Percentiles rank a stretch among this genome's conserved stretches.
Conservation (phyloP, 2,888 invertebrate species). For the Mythimna lalbum region DNA sequence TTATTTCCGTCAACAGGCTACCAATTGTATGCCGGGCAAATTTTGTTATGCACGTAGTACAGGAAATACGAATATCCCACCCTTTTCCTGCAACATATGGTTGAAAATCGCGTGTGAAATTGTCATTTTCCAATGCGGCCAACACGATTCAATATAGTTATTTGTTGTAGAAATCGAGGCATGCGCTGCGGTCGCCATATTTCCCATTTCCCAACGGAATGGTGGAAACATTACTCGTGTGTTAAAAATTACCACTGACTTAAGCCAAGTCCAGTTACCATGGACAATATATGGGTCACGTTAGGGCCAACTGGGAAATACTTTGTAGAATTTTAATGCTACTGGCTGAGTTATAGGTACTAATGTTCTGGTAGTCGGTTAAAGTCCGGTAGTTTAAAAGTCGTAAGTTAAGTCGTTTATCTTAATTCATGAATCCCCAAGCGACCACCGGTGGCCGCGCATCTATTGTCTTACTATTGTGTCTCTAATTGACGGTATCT, state of each 20-base stretch:
- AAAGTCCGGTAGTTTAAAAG: constrained; percentile 24
- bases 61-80: constrained; percentile 41
- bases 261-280: constrained; percentile 25
- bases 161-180: constrained; percentile 70
- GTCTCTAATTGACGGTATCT: no score
- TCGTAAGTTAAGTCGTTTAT: constrained; percentile 27
- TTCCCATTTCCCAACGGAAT: constrained; percentile 70
- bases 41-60: constrained; percentile 56
- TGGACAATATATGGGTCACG: constrained; percentile 43
- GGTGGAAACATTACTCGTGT: constrained; percentile 61
- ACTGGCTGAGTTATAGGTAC: constrained; percentile 32
- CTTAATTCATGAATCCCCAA: no score
- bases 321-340: constrained; percentile 48
- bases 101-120: constrained; percentile 46
- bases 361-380: constrained; percentile 20
- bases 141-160: constrained; percentile 67
- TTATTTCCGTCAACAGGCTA: constrained; percentile 73
- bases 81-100: constrained; percentile 38
- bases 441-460: no score
- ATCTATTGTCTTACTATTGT: no score
- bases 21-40: constrained; percentile 63
- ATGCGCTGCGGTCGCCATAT: constrained; percentile 70
- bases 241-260: constrained; percentile 56
- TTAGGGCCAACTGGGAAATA: constrained; percentile 37
- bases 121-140: constrained; percentile 48